phyloP scores from a whole-genome alignment of 1,140 invertebrate species.

The Galleria mellonella region DNA sequence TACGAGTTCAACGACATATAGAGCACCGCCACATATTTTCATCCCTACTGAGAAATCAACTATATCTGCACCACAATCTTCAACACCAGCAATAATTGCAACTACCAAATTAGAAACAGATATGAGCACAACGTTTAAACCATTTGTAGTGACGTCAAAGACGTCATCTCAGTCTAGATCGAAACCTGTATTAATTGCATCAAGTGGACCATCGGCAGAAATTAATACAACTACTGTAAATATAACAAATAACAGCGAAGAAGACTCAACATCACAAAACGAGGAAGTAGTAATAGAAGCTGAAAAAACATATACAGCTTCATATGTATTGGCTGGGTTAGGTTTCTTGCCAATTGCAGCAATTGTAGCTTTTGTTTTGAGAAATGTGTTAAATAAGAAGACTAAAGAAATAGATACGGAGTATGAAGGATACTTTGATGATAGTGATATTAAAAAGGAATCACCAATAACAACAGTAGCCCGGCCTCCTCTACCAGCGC shows the following conservation, averaged over 20 bases:
- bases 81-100: slow-evolving; percentile 12
- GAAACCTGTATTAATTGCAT: slow-evolving; percentile 21
- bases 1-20: slow-evolving; percentile 21
- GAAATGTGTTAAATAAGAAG: slow-evolving; percentile 73
- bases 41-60: slow-evolving; percentile 16
- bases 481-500: slow-evolving; percentile 69
- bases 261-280: slow-evolving; percentile 30
- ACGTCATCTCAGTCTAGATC: slow-evolving; percentile 47
- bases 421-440: slow-evolving; percentile 76
- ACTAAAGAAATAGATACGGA: slow-evolving; percentile 76
- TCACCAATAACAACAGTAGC: slow-evolving; percentile 65
- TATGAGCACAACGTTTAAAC: slow-evolving; percentile 26
- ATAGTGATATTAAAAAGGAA: slow-evolving; percentile 68
- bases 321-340: slow-evolving; percentile 76
- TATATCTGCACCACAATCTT: slow-evolving; percentile 15
- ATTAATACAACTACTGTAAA: slow-evolving; percentile 31
- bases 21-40: slow-evolving; percentile 5
- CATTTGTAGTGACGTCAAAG: slow-evolving; percentile 41
- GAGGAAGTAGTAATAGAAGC: slow-evolving; percentile 73
- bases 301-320: slow-evolving; percentile 74
- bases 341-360: slow-evolving; percentile 76
- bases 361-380: slow-evolving; percentile 73
- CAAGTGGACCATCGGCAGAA: slow-evolving; percentile 15
- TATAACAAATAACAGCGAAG: slow-evolving; percentile 27
- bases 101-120: slow-evolving; percentile 2